These are phyloP conservation scores for Rhynchomys soricoides DNA, from an alignment of 2,113 vertebrate genomes.

Conservation along the genomic window DNA sequence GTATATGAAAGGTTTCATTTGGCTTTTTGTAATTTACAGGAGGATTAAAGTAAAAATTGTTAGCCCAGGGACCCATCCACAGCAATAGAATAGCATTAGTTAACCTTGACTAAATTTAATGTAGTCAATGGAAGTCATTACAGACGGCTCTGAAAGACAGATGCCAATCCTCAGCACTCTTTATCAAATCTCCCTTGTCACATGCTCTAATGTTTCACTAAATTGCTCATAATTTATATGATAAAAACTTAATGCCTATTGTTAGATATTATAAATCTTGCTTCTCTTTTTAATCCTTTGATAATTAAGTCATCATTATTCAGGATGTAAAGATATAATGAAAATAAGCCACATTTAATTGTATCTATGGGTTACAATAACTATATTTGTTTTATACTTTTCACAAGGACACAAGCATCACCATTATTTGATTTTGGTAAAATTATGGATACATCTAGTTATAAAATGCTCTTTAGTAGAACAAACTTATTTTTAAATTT, in stretches of 20 bases:
- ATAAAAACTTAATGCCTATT: constrained; percentile 14
- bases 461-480: neutral
- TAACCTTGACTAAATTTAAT: constrained; percentile 74
- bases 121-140: constrained; percentile 60
- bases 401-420: neutral
- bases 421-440: neutral
- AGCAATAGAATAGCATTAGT: constrained; percentile 59
- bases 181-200: neutral
- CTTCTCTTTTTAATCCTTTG: neutral
- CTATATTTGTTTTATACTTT: neutral
- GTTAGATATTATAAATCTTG: neutral
- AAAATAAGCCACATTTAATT: constrained; percentile 10
- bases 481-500: neutral
- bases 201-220: constrained; percentile 8
- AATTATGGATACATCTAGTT: neutral
- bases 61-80: constrained; percentile 18
- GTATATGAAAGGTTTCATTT: constrained; percentile 69
- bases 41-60: constrained; percentile 69
- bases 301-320: constrained; percentile 9
- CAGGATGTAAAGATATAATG: constrained; percentile 32
- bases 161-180: neutral
- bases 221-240: constrained; percentile 7
- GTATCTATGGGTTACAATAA: neutral
- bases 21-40: constrained; percentile 63
- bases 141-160: constrained; percentile 36